These are phyloP conservation scores for Odontamblyopus rebecca DNA, from an alignment of 2,797 vertebrate genomes.

Conservation along the genomic window DNA sequence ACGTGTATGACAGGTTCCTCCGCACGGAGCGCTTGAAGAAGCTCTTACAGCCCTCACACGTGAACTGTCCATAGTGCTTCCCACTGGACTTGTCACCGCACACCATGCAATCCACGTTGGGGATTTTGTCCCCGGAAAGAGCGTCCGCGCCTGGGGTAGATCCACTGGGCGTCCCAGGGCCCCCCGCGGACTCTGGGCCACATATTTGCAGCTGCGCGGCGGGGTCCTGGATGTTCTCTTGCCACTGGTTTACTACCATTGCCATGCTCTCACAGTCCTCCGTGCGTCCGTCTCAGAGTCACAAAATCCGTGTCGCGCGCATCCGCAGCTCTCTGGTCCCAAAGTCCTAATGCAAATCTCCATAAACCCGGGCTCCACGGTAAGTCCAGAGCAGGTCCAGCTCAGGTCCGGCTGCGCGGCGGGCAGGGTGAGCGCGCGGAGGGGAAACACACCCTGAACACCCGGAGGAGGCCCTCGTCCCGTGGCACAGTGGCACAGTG, in stretches of 20 bases:
- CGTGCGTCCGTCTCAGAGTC: constrained; percentile 1
- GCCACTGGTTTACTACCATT: constrained; percentile 91
- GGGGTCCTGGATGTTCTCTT: constrained; percentile 84
- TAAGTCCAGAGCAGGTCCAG: neutral
- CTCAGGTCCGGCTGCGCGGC: neutral
- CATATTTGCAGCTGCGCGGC: constrained; percentile 83
- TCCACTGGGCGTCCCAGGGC: constrained; percentile 78
- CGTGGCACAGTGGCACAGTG: constrained; percentile 41
- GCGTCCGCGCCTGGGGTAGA: constrained; percentile 79
- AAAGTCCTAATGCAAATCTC: neutral
- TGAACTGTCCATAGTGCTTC: constrained; percentile 88
- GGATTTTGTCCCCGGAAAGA: constrained; percentile 82
- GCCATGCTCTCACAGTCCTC: constrained; percentile 81
- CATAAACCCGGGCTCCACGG: neutral
- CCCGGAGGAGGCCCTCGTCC: neutral
- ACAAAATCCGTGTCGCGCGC: constrained; percentile 2
- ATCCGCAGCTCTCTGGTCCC: neutral
- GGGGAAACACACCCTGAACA: neutral
- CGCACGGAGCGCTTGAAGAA: constrained; percentile 90
- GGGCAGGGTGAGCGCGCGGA: neutral
- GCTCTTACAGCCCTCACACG: constrained; percentile 91
- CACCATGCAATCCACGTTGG: constrained; percentile 87
- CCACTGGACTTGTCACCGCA: constrained; percentile 88
- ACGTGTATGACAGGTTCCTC: constrained; percentile 87
- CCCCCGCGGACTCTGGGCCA: constrained; percentile 80